A percentile compares a stretch with the other conserved stretches of the same genome.
These are phyloP conservation scores for Sebastes paucispinis DNA, from an alignment of 2,797 vertebrate species.

Conservation along the genomic window DNA sequence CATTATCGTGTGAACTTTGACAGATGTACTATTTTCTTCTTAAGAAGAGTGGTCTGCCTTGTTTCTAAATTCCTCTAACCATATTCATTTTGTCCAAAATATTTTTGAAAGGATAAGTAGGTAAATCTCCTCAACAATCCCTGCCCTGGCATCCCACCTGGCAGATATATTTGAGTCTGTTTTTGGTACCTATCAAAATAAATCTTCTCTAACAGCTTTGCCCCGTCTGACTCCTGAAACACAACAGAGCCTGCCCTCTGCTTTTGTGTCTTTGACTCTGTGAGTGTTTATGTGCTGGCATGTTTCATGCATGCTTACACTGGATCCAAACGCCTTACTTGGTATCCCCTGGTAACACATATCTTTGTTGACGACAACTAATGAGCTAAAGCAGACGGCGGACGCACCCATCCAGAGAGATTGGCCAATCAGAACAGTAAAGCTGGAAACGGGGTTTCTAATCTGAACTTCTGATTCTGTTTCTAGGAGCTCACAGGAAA, in stretches of 20 bases:
- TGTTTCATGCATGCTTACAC: slow-evolving; percentile 14
- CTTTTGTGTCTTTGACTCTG: slow-evolving; percentile 27
- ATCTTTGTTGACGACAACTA: slow-evolving; percentile 54
- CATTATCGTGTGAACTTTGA: too few species aligned
- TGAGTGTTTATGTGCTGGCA: background rate
- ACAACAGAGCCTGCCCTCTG: slow-evolving; percentile 15
- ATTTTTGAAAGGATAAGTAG: slow-evolving; percentile 11
- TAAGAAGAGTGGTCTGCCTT: background rate
- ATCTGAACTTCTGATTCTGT: background rate
- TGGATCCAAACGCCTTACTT: slow-evolving; percentile 26
- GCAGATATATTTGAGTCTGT: slow-evolving; percentile 7
- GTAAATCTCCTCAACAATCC: background rate
- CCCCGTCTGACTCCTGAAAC: background rate
- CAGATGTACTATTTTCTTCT: background rate
- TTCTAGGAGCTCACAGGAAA: background rate
- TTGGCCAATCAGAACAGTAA: slow-evolving; percentile 7
- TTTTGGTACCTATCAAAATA: slow-evolving; percentile 16
- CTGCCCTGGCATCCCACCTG: background rate
- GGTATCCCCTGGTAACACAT: slow-evolving; percentile 53
- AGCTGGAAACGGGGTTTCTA: background rate
- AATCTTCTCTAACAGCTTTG: slow-evolving; percentile 31
- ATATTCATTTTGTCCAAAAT: slow-evolving; percentile 1
- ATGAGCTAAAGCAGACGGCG: slow-evolving; percentile 34
- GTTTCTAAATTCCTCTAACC: background rate
- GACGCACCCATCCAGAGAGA: slow-evolving; percentile 21